These are phyloP conservation scores for Pangasius larnaudii DNA, from an alignment of 2,797 vertebrate genomes.

Conservation along the genomic window DNA sequence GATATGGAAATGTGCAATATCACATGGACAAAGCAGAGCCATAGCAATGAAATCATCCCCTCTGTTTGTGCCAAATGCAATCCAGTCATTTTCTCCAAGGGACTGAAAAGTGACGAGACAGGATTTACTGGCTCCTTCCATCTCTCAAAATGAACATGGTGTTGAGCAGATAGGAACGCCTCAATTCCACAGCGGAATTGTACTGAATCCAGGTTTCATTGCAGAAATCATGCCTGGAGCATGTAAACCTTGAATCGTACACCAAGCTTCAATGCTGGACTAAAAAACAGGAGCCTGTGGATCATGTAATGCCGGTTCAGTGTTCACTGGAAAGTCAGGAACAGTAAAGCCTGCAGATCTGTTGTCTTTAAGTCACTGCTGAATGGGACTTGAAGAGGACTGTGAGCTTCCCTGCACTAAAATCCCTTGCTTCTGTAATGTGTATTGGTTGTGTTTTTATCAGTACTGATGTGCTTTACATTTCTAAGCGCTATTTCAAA, in stretches of 20 bases:
- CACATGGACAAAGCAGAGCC: conserved; percentile 9
- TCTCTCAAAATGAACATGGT: conserved; percentile 20
- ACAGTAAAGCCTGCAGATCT: conserved; percentile 12
- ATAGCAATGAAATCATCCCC: conserved; percentile 11
- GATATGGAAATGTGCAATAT: not conserved
- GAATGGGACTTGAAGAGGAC: not conserved
- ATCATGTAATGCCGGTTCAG: not conserved
- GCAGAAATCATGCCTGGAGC: not conserved
- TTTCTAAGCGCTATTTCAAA: not conserved
- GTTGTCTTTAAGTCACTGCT: conserved; percentile 13
- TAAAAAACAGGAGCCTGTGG: conserved; percentile 3
- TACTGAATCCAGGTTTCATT: not conserved
- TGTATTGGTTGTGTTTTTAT: not conserved
- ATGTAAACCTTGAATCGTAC: conserved; percentile 4
- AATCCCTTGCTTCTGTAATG: not conserved
- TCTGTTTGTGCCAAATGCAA: not conserved
- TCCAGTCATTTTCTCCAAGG: conserved; percentile 8
- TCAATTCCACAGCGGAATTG: not conserved
- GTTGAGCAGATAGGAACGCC: not conserved
- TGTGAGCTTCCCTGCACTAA: not conserved
- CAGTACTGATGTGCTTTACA: not conserved
- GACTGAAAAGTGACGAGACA: not conserved
- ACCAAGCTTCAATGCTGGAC: not conserved
- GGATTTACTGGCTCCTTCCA: conserved; percentile 9
- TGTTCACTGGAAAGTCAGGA: conserved; percentile 2